Percentiles rank a stretch among this genome's conserved stretches.
phyloP scores from a whole-genome alignment of 2,797 vertebrate genomes.

The Clarias fuscus region DNA sequence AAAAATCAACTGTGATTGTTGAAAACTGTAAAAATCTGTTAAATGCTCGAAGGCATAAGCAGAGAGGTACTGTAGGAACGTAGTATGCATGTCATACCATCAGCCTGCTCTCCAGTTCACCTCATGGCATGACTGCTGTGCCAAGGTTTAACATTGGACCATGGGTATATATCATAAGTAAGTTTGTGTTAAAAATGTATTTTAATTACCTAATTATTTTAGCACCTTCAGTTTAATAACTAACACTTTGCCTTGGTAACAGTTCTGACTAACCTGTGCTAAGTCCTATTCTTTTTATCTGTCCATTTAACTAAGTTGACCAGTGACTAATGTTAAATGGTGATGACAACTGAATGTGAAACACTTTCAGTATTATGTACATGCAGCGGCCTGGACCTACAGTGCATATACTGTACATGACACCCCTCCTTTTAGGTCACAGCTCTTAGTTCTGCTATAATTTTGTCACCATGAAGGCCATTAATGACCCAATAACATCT shows the following conservation, averaged over 20 bases:
- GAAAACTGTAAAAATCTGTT: background rate
- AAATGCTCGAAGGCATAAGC: background rate
- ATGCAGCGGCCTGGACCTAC: background rate
- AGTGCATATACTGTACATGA: background rate
- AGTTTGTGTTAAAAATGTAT: too few species aligned
- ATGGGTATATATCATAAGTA: background rate
- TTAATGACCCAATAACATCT: conserved; percentile 24
- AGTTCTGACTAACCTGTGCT: background rate
- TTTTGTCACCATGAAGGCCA: conserved; percentile 2
- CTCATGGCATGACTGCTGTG: background rate
- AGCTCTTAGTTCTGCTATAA: conserved; percentile 15
- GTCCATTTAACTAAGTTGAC: background rate
- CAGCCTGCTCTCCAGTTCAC: background rate
- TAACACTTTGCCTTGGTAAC: background rate
- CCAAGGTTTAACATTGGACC: background rate
- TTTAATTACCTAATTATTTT: too few species aligned
- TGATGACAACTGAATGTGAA: background rate
- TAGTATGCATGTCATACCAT: background rate
- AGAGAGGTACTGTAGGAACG: background rate
- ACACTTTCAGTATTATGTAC: background rate
- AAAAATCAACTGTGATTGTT: background rate
- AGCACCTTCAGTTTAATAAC: background rate
- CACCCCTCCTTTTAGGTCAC: conserved; percentile 4
- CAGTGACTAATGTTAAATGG: background rate
- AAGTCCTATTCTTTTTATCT: background rate